Base-by-base conservation (phyloP, 2,797 vertebrate genomes). In the Coreius guichenoti region DNA sequence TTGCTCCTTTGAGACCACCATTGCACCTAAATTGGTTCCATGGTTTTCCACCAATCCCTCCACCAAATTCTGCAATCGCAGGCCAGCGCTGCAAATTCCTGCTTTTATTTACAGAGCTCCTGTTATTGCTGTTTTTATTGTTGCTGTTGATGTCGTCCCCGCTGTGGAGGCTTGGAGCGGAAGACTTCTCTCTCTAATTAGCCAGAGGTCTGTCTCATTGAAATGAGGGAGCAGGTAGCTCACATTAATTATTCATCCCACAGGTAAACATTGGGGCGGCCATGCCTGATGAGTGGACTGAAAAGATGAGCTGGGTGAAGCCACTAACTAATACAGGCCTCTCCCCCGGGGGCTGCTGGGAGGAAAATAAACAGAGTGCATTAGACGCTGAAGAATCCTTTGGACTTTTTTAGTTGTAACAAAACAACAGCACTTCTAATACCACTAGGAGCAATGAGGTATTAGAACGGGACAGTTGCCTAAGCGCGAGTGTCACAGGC, bases 201-300 rank as follows among this genome's bases (percentile, higher is more conserved):
- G 93, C 87, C 86, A 92, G 93, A 93, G 92, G 93, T 94, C 93
- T 90, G 88, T 90, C 88, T 89, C 86, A 89, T 88, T 88, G 89
- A 89, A 86, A 94, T 92, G 93, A 90, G 90, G 79, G 91, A 92
- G 92, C 93, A 95, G 93, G 94, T 94, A 92, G 83, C 84, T 88
- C 92, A 86, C 93, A 93, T 95, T 93, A 93, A 95, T 95, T 94
- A 95, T 95, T 96, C 93, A 94, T 94, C 92, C 93, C 88, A 82
- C 92, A 89, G 92, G 94, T 92, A 92, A 92, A 91, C 90, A 91
- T 93, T 92, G 90, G 91, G 93, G 91, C 93, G 89, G 91, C 92
- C 91, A 77, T 90, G 89, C 90, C 86, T 90, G 90, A 91, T 90
- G 84, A 88, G 92, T 86, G 86, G 91, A 94, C 93, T 91, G 88